Conservation (phyloP, 2,888 invertebrate species). For the Molorchus minor region DNA sequence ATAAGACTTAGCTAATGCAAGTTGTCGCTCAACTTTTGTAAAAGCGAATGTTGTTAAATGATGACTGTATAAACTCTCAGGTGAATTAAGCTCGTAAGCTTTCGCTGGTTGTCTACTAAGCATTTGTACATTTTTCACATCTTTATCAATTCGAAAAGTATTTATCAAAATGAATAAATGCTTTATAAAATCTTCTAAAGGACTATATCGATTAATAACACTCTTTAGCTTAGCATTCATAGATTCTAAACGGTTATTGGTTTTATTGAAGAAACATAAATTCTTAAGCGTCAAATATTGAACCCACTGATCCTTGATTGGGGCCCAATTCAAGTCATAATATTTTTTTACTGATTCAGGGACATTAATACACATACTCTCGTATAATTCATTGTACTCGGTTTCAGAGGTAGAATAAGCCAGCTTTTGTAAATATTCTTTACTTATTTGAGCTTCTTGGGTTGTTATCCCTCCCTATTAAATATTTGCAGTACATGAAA, state of each 20-base stretch:
- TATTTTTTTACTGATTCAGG: conserved; percentile 8
- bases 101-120: conserved; percentile 1
- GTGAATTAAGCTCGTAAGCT: conserved; percentile 6
- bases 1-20: not conserved
- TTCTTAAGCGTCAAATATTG: not conserved
- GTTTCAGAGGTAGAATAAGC: not conserved
- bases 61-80: conserved; percentile 10
- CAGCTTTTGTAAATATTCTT: not conserved
- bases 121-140: conserved; percentile 16
- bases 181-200: conserved; percentile 16
- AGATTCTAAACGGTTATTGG: conserved; percentile 18
- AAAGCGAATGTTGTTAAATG: conserved; percentile 22
- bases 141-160: conserved; percentile 2
- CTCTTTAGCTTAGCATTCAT: conserved; percentile 14
- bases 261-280: not conserved
- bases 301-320: not conserved
- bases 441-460: not conserved
- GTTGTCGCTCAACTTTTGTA: conserved; percentile 14
- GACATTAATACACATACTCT: not conserved
- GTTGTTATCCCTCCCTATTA: conserved; percentile 1
- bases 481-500: conserved; percentile 11
- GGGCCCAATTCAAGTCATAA: not conserved
- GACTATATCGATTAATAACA: conserved; percentile 10
- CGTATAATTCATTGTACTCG: not conserved
- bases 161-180: conserved; percentile 16